Conservation (phyloP, 2,888 invertebrate species). For the Apamea epomidion region DNA sequence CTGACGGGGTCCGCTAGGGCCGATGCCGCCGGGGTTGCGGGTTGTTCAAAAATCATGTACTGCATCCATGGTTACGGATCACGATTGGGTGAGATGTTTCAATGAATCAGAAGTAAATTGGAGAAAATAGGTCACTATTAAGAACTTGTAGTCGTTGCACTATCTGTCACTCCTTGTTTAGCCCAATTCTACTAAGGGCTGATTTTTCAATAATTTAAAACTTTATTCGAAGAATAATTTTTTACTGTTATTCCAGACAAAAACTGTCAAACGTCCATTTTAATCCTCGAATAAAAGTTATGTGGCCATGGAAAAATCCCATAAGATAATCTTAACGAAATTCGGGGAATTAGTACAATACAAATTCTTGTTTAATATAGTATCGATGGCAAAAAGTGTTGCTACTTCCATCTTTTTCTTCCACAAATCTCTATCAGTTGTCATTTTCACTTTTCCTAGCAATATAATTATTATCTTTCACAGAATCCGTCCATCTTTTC, state of each 20-base stretch:
- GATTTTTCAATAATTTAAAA: too few species aligned
- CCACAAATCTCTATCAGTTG: not conserved
- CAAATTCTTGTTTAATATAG: not conserved
- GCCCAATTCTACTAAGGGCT: not conserved
- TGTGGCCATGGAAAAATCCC: too few species aligned
- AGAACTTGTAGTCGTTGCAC: not conserved
- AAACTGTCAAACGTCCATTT: too few species aligned
- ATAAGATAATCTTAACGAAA: not conserved
- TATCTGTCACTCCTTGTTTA: conserved; percentile 17
- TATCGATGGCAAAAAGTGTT: not conserved
- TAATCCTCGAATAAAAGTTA: too few species aligned
- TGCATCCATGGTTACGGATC: too few species aligned
- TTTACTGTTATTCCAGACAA: too few species aligned
- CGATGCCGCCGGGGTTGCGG: too few species aligned
- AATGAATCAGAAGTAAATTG: conserved; percentile 22
- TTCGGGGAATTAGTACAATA: not conserved
- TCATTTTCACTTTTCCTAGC: not conserved
- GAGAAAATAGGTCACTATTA: conserved; percentile 7
- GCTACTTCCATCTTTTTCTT: not conserved
- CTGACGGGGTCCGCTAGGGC: too few species aligned
- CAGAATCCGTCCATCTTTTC: not conserved
- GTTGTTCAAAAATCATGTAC: too few species aligned
- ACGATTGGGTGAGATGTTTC: not conserved
- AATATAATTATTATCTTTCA: conserved; percentile 1
- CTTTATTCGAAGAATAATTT: too few species aligned